Base-by-base conservation (phyloP, 1,140 invertebrate genomes). In the Brachionus paranguensis region DNA sequence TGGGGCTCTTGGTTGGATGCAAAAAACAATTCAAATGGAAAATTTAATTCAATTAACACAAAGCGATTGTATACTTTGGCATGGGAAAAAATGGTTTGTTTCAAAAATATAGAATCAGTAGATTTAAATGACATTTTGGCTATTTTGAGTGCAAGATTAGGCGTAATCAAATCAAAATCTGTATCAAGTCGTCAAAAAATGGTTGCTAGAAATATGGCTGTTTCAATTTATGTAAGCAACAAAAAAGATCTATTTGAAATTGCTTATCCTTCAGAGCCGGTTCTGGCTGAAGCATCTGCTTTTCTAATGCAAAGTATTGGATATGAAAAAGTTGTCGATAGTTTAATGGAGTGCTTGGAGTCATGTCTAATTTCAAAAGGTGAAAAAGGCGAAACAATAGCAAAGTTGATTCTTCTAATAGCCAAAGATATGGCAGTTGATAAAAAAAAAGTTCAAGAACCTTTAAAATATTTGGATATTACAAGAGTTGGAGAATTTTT, bases 381-480 rank as follows among this genome's bases (percentile, higher is more conserved):
- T n/a, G 68, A 72, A 43, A 72, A 72, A 72, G 68, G 68, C 27
- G 29, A 70, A 43, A 72, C 24, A 17, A 72, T 72, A 43, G 68
- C 68, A 41, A 72, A 72, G 11, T n/a, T 45, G 14, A 72, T 72
- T 72, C 20, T 45, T 8, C 1, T 72, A 43, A 17, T 3, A 14
- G 33, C n/a, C 6, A 72, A 43, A 72, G 64, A 68, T 6, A 24
- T 27, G 27, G 64, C 29, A 29, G 17, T 68, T 3, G n/a, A 43
- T 43, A 43, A 72, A 43, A 17, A 3, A 17, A n/a, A 72, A 72
- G 7, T n/a, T 2, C 1, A 41, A 24, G 68, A 72, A 5, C 64
- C 64, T 2, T 68, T 68, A 68, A 33, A 29, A 33, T 68, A 27
- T 29, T 12, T 68, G 12, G 12, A 68, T 5, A 14, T 3, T 29